Conservation (phyloP, 2,113 vertebrate species). For the Dicrurus megarhynchus region DNA sequence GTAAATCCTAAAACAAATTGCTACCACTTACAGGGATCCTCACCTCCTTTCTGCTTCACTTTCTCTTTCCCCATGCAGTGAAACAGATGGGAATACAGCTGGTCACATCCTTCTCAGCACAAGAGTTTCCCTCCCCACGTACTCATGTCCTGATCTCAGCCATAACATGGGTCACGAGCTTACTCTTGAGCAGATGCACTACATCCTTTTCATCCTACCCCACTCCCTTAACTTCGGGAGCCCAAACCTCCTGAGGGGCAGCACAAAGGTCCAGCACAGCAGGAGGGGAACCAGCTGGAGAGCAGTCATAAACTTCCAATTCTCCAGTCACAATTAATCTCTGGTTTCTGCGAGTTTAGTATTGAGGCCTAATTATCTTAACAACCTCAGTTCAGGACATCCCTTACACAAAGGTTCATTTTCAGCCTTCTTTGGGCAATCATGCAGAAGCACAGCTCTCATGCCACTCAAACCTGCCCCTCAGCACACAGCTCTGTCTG, state of each 20-base stretch:
- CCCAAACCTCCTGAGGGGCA: not conserved
- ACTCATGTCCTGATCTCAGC: not conserved
- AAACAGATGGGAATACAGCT: not conserved
- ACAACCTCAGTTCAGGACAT: not conserved
- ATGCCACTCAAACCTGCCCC: not conserved
- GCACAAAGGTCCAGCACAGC: not conserved
- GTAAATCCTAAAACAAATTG: not conserved
- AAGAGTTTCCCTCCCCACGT: not conserved
- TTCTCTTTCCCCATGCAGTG: not conserved
- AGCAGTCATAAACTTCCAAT: not conserved
- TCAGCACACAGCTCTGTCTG: fast-evolving
- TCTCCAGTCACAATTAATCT: not conserved
- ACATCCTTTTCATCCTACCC: not conserved
- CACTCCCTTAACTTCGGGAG: fast-evolving
- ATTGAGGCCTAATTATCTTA: not conserved
- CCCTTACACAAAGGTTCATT: not conserved
- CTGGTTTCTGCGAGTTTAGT: not conserved
- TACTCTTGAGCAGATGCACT: not conserved
- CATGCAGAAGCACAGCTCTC: not conserved
- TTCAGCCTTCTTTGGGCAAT: not conserved
- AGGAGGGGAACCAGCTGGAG: not conserved
- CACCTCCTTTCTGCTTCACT: not conserved
- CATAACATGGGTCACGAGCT: fast-evolving
- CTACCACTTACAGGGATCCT: not conserved
- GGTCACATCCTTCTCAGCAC: not conserved